Evolutionary conservation across 2,888 invertebrate species (phyloP).

Genomic region (Phorcus lineatus): DNA sequence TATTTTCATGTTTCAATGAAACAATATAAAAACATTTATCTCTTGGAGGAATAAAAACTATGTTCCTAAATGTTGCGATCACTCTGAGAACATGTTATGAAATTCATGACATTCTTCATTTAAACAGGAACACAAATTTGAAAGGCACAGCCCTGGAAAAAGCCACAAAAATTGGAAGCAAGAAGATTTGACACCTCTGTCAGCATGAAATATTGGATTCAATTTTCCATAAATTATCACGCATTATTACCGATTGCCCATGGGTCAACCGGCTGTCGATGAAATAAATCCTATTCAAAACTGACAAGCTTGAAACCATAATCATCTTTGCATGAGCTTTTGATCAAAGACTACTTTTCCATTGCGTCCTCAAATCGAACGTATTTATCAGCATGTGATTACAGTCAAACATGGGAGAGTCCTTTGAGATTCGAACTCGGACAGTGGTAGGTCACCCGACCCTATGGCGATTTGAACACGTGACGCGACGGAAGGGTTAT

Average conservation of each 20-base stretch:
- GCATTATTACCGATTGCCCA: conserved; percentile 3
- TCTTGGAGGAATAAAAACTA: too few species aligned
- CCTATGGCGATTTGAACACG: not conserved
- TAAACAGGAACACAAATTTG: too few species aligned
- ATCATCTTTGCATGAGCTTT: not conserved
- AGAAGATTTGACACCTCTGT: not conserved
- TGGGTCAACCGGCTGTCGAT: not conserved
- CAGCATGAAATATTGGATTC: not conserved
- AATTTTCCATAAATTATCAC: conserved; percentile 7
- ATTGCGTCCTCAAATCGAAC: not conserved
- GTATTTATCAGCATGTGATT: conserved; percentile 5
- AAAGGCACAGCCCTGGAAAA: too few species aligned
- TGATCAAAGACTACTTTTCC: not conserved
- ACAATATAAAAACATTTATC: too few species aligned
- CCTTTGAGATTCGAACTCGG: not conserved
- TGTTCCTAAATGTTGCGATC: too few species aligned
- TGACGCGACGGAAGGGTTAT: not conserved
- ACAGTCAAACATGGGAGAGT: not conserved
- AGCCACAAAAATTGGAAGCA: too few species aligned
- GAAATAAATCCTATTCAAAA: conserved; percentile 2
- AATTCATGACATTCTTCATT: too few species aligned
- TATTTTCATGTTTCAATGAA: too few species aligned
- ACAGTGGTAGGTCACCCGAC: not conserved
- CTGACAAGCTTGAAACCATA: conserved; percentile 5
- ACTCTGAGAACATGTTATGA: too few species aligned